Evolutionary conservation across 2,888 invertebrate species (phyloP).

Genomic region (Athalia circularis): DNA sequence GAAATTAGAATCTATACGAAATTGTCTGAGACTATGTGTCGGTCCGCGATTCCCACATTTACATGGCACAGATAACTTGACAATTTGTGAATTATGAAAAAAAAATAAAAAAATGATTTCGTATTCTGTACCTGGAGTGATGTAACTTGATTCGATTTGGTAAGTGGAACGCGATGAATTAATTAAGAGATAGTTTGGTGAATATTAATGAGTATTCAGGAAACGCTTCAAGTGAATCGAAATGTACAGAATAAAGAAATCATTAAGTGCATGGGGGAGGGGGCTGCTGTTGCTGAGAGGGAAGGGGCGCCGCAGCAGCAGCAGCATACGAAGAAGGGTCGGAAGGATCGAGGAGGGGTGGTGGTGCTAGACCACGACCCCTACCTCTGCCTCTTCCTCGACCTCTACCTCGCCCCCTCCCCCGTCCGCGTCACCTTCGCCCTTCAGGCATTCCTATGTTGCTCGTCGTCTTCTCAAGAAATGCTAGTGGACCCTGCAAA

Average conservation of each 20-base stretch:
- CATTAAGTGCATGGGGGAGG: constrained; percentile 68
- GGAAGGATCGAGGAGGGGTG: constrained; percentile 69
- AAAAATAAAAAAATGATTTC: too few relatives aligned
- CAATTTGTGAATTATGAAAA: too few relatives aligned
- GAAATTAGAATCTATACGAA: constrained; percentile 3
- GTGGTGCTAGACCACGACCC: constrained; percentile 80
- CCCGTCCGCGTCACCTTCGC: constrained; percentile 90
- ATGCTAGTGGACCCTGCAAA: constrained; percentile 89
- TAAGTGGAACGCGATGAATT: neutral
- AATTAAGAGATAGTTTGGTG: neutral
- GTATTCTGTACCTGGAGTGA: too few relatives aligned
- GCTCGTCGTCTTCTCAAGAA: constrained; percentile 92
- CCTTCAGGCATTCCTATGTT: constrained; percentile 93
- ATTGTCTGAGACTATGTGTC: constrained; percentile 21
- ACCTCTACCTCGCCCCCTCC: constrained; percentile 86
- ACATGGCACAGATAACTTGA: neutral
- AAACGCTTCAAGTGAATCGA: constrained; percentile 20
- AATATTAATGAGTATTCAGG: neutral
- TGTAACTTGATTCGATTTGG: neutral
- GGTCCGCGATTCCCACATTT: neutral
- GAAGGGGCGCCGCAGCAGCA: constrained; percentile 70
- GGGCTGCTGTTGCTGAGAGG: constrained; percentile 70
- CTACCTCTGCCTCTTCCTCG: constrained; percentile 87
- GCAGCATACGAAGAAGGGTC: constrained; percentile 70
- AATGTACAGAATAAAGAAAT: constrained; percentile 2